A percentile compares a stretch with the other conserved stretches of the same genome.
Conservation (phyloP, 2,113 vertebrate genomes). For the Nipponia nippon region DNA sequence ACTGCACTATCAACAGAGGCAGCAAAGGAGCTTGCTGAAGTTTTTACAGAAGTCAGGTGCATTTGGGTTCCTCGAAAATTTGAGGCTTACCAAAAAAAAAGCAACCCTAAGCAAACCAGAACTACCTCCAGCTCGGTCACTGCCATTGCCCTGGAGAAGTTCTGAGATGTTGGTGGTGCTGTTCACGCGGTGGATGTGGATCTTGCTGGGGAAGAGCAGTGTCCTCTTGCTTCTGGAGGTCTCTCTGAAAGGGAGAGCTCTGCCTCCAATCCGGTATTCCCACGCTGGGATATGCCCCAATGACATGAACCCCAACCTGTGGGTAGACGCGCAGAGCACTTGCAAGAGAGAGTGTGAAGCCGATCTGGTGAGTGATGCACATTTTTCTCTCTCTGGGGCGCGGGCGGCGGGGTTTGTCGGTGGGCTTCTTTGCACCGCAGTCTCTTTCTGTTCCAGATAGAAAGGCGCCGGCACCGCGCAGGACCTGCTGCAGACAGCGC, state of each 20-base stretch:
- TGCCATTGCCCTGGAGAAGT: not conserved
- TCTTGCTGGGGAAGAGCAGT: conserved; percentile 75
- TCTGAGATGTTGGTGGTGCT: conserved; percentile 80
- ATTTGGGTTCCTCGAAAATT: not conserved
- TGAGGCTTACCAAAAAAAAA: not conserved
- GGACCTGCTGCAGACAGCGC: not conserved
- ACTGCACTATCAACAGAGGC: conserved; percentile 30
- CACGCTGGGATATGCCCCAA: conserved; percentile 96
- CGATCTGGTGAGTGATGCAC: conserved; percentile 85
- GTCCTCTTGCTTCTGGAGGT: conserved; percentile 71
- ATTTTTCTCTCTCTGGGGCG: not conserved
- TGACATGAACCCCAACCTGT: conserved; percentile 98
- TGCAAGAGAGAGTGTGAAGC: conserved; percentile 90
- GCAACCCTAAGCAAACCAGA: not conserved
- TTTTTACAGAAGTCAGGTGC: conserved; percentile 60
- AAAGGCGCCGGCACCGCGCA: rapidly evolving
- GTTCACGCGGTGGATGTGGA: conserved; percentile 77
- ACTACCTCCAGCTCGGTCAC: not conserved
- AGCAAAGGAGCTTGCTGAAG: conserved; percentile 42
- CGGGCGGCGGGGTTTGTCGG: rapidly evolving
- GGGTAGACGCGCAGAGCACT: conserved; percentile 99
- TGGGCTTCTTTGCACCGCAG: not conserved
- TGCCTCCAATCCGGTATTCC: conserved; percentile 81
- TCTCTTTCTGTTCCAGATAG: not conserved
- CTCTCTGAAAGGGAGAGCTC: conserved; percentile 68